Percentiles rank a stretch among this genome's conserved stretches.
Evolutionary conservation across 2,888 invertebrate species (phyloP).

Genomic region (Priocnemis perturbator): DNA sequence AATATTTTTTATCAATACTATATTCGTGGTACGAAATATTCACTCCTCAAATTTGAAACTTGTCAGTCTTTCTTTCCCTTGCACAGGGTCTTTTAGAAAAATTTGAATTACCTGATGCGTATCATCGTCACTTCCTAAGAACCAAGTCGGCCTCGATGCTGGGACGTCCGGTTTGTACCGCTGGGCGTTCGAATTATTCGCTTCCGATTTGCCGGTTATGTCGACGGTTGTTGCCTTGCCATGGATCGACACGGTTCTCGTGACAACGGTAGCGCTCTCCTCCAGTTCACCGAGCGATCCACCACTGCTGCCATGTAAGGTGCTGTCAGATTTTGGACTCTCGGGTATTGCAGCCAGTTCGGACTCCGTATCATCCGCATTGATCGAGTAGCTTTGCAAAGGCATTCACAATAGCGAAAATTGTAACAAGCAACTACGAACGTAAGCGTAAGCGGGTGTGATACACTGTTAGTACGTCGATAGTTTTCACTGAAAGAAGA

Average conservation of each 20-base stretch:
- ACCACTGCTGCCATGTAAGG: slow-evolving; percentile 83
- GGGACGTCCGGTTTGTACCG: slow-evolving; percentile 28
- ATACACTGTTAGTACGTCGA: background rate
- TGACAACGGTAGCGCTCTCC: slow-evolving; percentile 51
- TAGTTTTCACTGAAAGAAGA: too few relatives aligned
- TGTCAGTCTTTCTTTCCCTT: background rate
- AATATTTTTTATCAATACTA: too few relatives aligned
- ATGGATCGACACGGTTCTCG: slow-evolving; percentile 48
- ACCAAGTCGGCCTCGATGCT: slow-evolving; percentile 77
- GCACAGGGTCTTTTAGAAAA: too few relatives aligned
- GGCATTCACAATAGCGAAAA: slow-evolving; percentile 63
- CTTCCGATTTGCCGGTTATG: slow-evolving; percentile 24
- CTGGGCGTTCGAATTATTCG: slow-evolving; percentile 31
- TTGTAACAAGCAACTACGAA: slow-evolving; percentile 62
- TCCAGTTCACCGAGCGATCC: slow-evolving; percentile 70
- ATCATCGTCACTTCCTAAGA: slow-evolving; percentile 78
- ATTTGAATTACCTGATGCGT: slow-evolving; percentile 71
- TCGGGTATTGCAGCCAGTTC: slow-evolving; percentile 93
- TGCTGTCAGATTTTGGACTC: slow-evolving; percentile 91
- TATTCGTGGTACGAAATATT: too few relatives aligned
- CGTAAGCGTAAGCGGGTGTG: slow-evolving; percentile 56
- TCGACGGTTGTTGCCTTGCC: slow-evolving; percentile 34
- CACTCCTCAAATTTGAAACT: too few relatives aligned
- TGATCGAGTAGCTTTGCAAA: slow-evolving; percentile 75
- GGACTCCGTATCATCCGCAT: slow-evolving; percentile 91